Conservation (phyloP, 2,888 invertebrate species). For the Acronicta leporina region DNA sequence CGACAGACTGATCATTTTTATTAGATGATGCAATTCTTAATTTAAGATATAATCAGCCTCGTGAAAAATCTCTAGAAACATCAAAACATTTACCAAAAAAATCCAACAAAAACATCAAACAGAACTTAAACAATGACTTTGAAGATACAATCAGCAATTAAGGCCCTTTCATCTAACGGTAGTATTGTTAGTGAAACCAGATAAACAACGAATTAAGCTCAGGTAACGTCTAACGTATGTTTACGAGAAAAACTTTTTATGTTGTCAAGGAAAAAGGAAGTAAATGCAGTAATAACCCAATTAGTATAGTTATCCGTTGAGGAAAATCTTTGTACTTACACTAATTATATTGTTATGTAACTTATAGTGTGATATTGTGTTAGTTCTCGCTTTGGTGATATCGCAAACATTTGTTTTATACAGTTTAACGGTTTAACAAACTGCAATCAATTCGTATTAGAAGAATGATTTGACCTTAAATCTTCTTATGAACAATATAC, state of each 20-base stretch:
- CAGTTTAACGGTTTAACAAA: not conserved
- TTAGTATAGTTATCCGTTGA: conserved; percentile 49
- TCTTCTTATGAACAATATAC: no score
- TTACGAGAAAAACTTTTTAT: conserved; percentile 47
- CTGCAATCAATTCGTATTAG: no score
- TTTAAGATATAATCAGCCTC: no score
- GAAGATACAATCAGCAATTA: conserved; percentile 38
- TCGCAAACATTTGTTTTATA: not conserved
- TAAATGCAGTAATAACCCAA: conserved; percentile 55
- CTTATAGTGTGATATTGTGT: conserved; percentile 5
- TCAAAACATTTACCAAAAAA: not conserved
- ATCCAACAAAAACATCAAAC: conserved; percentile 3
- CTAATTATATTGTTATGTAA: conserved; percentile 20
- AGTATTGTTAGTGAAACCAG: conserved; percentile 41
- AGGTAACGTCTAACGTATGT: conserved; percentile 36
- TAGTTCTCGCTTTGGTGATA: not conserved
- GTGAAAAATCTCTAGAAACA: not conserved
- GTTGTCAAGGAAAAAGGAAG: conserved; percentile 26
- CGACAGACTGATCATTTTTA: no score
- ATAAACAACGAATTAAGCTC: conserved; percentile 53
- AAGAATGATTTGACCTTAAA: no score
- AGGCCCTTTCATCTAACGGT: conserved; percentile 16
- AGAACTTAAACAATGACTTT: conserved; percentile 14
- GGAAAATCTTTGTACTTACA: conserved; percentile 13
- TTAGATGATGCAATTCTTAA: no score